These are phyloP conservation scores for Clamator glandarius DNA, from an alignment of 2,797 vertebrate genomes.

Conservation along the genomic window DNA sequence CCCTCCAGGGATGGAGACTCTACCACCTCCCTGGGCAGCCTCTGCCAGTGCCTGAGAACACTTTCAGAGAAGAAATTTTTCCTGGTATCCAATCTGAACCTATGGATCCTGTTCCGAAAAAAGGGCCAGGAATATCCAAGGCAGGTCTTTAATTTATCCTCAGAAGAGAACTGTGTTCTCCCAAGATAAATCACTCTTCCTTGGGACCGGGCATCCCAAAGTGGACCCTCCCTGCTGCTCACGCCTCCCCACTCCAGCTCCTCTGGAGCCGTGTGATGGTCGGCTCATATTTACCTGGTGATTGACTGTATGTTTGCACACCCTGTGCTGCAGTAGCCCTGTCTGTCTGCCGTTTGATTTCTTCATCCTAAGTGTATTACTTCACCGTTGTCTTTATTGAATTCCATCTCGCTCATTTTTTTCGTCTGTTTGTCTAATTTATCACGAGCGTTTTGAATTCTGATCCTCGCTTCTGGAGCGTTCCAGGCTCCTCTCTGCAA, in stretches of 20 bases:
- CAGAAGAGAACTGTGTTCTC: not conserved
- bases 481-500: not conserved
- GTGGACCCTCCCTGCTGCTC: not conserved
- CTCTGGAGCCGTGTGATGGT: not conserved
- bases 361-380: slow-evolving; percentile 4
- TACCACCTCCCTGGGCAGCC: too few relatives aligned
- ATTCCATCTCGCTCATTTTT: not conserved
- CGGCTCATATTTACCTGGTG: not conserved
- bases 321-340: accelerated
- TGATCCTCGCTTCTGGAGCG: not conserved
- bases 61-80: too few relatives aligned
- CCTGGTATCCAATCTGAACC: too few relatives aligned
- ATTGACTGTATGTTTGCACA: not conserved
- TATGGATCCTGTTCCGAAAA: too few relatives aligned
- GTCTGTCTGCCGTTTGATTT: not conserved
- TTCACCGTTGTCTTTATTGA: not conserved
- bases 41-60: too few relatives aligned
- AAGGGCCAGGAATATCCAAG: not conserved
- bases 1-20: too few relatives aligned
- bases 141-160: not conserved
- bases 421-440: slow-evolving; percentile 18
- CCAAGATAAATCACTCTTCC: not conserved
- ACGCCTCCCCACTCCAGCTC: not conserved
- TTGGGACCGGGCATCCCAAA: not conserved
- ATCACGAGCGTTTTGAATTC: not conserved